Evolutionary conservation across 2,888 invertebrate genomes (phyloP).

Genomic region (Rugalucina vietnamica): DNA sequence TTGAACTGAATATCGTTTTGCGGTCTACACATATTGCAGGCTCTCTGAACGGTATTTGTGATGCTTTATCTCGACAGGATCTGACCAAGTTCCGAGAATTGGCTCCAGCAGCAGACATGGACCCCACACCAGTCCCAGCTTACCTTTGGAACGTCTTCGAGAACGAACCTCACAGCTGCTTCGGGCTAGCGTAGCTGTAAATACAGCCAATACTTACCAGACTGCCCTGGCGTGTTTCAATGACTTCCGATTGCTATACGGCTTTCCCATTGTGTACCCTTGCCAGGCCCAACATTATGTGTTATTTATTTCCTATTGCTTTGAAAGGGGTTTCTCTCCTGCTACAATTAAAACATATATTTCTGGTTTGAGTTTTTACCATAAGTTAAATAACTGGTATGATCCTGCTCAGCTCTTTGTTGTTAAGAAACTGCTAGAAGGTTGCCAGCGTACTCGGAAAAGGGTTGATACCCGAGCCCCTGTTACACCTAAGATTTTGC

Average conservation of each 20-base stretch:
- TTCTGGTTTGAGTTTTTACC: constrained; percentile 22
- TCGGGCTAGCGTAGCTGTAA: background rate
- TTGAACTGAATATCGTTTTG: too few species aligned
- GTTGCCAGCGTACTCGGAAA: constrained; percentile 13
- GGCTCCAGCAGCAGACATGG: constrained; percentile 3
- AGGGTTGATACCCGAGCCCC: constrained; percentile 19
- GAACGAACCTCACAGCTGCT: background rate
- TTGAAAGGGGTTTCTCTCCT: constrained; percentile 18
- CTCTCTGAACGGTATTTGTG: too few species aligned
- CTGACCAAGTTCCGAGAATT: background rate
- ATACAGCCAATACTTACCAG: background rate
- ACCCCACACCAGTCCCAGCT: background rate
- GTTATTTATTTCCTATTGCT: background rate
- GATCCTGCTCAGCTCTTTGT: constrained; percentile 9
- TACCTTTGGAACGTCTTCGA: constrained; percentile 9
- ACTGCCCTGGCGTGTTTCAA: background rate
- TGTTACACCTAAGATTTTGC: constrained; percentile 16
- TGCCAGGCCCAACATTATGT: background rate
- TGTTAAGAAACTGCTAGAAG: constrained; percentile 31
- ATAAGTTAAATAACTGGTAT: constrained; percentile 27
- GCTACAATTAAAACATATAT: constrained; percentile 24
- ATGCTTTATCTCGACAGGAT: too few species aligned
- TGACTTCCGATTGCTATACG: background rate
- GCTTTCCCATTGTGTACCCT: background rate
- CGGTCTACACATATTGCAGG: constrained; percentile 14